Conservation (phyloP, 2,797 vertebrate genomes). For the Gallinago solitaria region DNA sequence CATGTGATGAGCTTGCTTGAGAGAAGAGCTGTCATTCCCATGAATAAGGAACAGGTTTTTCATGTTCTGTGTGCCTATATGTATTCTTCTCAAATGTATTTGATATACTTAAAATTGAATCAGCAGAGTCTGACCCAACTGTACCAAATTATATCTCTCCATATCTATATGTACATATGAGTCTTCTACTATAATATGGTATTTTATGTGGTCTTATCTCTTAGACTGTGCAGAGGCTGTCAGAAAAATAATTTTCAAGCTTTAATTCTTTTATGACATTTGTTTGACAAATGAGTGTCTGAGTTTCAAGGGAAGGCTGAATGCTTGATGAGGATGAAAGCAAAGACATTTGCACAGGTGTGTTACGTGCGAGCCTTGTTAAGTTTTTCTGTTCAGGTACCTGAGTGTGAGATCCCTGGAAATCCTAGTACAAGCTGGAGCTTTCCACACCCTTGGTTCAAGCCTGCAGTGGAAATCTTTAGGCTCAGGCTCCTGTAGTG, state of each 20-base stretch:
- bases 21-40: not conserved
- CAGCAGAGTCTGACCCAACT: not conserved
- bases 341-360: not conserved
- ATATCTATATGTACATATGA: not conserved
- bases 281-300: not conserved
- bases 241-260: not conserved
- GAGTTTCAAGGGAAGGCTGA: not conserved
- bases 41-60: not conserved
- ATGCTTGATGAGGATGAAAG: not conserved
- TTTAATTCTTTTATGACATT: not conserved
- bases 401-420: not conserved
- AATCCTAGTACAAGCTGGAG: not conserved
- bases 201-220: not conserved
- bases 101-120: not conserved
- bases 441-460: not conserved
- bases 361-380: rapidly evolving
- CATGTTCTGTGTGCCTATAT: not conserved
- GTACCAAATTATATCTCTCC: not conserved
- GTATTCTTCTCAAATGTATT: not conserved
- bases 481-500: not conserved
- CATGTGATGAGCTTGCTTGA: not conserved
- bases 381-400: not conserved
- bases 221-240: not conserved
- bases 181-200: rapidly evolving
- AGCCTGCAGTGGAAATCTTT: not conserved